Evolutionary conservation across 1,140 invertebrate species (phyloP).

Genomic region (Myzus persicae): DNA sequence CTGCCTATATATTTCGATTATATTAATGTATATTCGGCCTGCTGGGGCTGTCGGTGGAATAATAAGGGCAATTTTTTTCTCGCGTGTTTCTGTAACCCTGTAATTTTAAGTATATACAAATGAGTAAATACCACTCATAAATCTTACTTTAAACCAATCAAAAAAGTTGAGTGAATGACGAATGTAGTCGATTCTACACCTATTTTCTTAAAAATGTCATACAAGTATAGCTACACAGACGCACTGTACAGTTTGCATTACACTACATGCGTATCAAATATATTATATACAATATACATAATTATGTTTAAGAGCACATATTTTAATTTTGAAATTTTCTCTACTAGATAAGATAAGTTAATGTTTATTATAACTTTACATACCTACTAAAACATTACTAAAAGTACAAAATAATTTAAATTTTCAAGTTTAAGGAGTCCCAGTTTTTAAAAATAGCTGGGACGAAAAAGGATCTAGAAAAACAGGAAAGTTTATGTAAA

Average conservation of each 20-base stretch:
- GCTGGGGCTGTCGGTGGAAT: background rate
- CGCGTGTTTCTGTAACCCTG: background rate
- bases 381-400: too few species aligned
- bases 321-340: too few species aligned
- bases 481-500: background rate
- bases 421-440: background rate
- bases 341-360: too few species aligned
- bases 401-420: too few species aligned
- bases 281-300: too few species aligned
- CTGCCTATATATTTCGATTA: constrained; percentile 9
- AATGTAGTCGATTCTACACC: background rate
- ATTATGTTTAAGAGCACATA: too few species aligned
- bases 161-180: background rate
- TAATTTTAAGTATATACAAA: background rate
- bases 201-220: background rate
- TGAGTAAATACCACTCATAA: background rate
- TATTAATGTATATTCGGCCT: background rate
- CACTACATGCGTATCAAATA: too few species aligned
- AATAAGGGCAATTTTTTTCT: background rate
- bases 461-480: background rate
- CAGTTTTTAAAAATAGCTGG: background rate
- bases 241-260: background rate
- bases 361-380: too few species aligned
- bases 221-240: background rate
- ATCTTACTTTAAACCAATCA: background rate